Percentiles rank a stretch among this genome's conserved stretches.
These are phyloP conservation scores for Eumerus sabulonum DNA, from an alignment of 2,888 invertebrate species.

Conservation along the genomic window DNA sequence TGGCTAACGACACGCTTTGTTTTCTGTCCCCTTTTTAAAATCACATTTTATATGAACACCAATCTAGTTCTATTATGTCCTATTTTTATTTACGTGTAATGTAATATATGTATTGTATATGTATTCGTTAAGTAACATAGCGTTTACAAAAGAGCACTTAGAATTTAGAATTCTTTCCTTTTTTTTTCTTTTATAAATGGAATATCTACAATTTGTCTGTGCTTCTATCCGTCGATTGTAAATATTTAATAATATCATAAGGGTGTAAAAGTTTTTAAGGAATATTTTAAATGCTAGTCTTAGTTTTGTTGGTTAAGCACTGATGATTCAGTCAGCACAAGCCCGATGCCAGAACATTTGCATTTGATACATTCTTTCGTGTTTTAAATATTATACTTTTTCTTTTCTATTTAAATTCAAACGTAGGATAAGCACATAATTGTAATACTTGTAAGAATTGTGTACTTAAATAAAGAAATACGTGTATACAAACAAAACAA, in stretches of 20 bases:
- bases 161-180: conserved; percentile 38
- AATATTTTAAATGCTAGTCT: conserved; percentile 39
- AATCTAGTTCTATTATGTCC: conserved; percentile 1
- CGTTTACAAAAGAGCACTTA: conserved; percentile 43
- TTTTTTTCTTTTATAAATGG: conserved; percentile 26
- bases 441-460: conserved; percentile 53
- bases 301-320: conserved; percentile 36
- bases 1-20: conserved; percentile 56
- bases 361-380: conserved; percentile 41
- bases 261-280: conserved; percentile 32
- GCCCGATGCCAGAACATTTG: conserved; percentile 52
- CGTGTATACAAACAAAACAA: too few species aligned
- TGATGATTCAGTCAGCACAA: conserved; percentile 58
- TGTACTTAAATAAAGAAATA: conserved; percentile 61
- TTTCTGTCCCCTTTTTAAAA: conserved; percentile 36
- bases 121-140: conserved; percentile 16
- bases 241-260: conserved; percentile 47
- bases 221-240: conserved; percentile 48
- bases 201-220: conserved; percentile 30
- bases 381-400: conserved; percentile 26
- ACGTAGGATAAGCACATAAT: conserved; percentile 48
- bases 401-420: conserved; percentile 42
- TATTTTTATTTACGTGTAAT: conserved; percentile 25
- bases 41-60: conserved; percentile 19
- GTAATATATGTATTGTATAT: conserved; percentile 15